Evolutionary conservation across 2,113 vertebrate species (phyloP).

Genomic region (Amphiprion percula): DNA sequence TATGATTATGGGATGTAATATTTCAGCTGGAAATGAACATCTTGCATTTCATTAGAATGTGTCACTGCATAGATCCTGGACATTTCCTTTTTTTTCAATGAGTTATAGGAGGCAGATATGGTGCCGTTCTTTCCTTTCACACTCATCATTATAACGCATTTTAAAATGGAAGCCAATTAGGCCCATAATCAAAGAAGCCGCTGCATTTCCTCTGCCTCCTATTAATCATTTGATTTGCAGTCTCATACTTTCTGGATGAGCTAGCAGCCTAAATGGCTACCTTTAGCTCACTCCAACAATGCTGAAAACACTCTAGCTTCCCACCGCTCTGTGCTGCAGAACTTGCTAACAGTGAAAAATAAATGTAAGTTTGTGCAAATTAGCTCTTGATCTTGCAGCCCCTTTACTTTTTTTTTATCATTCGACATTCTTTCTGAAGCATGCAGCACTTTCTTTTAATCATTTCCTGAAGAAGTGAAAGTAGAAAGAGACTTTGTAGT

Average conservation of each 20-base stretch:
- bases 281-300: conserved; percentile 3
- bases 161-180: conserved; percentile 57
- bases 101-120: conserved; percentile 4
- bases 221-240: conserved; percentile 37
- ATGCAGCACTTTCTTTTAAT: background rate
- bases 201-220: conserved; percentile 1
- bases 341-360: conserved; percentile 9
- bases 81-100: conserved; percentile 6
- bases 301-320: background rate
- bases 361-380: conserved; percentile 39
- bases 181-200: conserved; percentile 1
- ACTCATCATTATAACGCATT: conserved; percentile 28
- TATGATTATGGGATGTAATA: conserved; percentile 43
- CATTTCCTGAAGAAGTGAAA: background rate
- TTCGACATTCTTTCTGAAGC: conserved; percentile 31
- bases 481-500: background rate
- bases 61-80: conserved; percentile 2
- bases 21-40: conserved; percentile 39
- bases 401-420: background rate
- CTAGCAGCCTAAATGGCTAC: conserved; percentile 22
- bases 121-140: conserved; percentile 8
- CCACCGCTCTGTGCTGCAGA: background rate
- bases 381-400: background rate
- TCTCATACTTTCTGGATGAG: conserved; percentile 36
- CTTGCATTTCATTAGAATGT: conserved; percentile 27